Evolutionary conservation across 2,797 vertebrate genomes (phyloP), one percentile per base, ranked within the genome.

Genomic region (Salmo trutta): DNA sequence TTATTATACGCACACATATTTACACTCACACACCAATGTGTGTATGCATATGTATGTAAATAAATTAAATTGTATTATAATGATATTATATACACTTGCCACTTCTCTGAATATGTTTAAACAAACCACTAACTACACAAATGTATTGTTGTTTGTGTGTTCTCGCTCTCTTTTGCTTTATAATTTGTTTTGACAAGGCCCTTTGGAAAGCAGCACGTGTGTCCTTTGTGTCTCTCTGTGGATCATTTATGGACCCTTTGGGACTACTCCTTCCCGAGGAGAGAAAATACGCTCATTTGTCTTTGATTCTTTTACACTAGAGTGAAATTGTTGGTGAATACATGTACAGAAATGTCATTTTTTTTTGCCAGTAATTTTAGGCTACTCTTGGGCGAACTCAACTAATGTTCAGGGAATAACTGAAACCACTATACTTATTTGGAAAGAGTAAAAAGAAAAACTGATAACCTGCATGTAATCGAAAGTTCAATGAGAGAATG

Each of bases 121-220:
- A 92, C 89, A 93, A 95, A 95, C 95, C 95, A 95, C 95, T 95
- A 95, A 92, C 91, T 90, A 92, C 94, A 92, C 91, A 92, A 89
- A 93, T 89, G 82, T 89, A 84, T 86, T 85, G 75, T 82, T 90
- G 85, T 94, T 92, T 94, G 92, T 92, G 93, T 93, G 92, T 86
- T 88, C 86, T 86, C 75, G 66, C 90, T 91, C 75, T 52, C 86
- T 33, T 88, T 78, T 80, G 62, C 64, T 85, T 88, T 80, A 79
- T 89, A 82, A 74, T 93, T 90, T 79, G 84, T 87, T 88, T 92
- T 71, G 93, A 94, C 93, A 91, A 93, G 87, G 88, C 91, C 90
- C 86, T 90, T 91, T 86, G 88, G 92, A 92, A 92, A 91, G 91
- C 92, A 92, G 88, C 91, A 88, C 87, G 82, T 85, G 77, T 86